These are phyloP conservation scores for Pseudorhombus dupliciocellatus DNA, from an alignment of 2,113 vertebrate genomes.

Conservation along the genomic window DNA sequence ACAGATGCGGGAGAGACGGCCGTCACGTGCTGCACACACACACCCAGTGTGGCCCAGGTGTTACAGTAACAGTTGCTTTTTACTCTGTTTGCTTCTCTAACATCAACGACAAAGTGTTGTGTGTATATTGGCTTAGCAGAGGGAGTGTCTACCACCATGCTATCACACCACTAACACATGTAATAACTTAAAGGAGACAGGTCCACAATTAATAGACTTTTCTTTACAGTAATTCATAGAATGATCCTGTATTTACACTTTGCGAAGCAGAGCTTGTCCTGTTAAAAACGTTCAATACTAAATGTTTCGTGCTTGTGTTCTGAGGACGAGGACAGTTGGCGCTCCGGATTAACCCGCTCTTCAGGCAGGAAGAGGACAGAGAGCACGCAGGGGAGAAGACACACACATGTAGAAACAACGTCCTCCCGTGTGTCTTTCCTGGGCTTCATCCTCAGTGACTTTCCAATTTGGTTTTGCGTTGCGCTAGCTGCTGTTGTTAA, in stretches of 20 bases:
- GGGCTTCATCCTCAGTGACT: conserved; percentile 42
- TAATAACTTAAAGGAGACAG: conserved; percentile 65
- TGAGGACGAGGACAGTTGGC: conserved; percentile 52
- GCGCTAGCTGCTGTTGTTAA: conserved; percentile 61
- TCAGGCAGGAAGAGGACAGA: conserved; percentile 43
- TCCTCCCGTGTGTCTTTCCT: conserved; percentile 47
- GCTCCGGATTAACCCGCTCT: conserved; percentile 44
- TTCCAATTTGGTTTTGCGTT: conserved; percentile 54
- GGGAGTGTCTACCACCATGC: conserved; percentile 28
- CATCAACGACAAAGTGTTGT: conserved; percentile 5
- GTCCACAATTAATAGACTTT: conserved; percentile 49
- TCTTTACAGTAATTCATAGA: conserved; percentile 76
- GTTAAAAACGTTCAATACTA: conserved; percentile 53
- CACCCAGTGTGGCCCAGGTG: not conserved
- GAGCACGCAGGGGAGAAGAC: conserved; percentile 30
- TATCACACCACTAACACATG: conserved; percentile 26
- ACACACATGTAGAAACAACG: conserved; percentile 8
- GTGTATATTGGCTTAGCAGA: conserved; percentile 21
- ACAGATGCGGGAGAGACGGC: not conserved
- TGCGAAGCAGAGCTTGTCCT: conserved; percentile 38
- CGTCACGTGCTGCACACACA: not conserved
- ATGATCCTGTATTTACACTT: conserved; percentile 63
- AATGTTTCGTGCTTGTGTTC: conserved; percentile 53
- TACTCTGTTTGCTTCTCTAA: conserved; percentile 22
- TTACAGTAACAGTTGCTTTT: not conserved